Evolutionary conservation across 1,140 invertebrate species (phyloP).

Genomic region (Venustaconcha ellipsiformis): DNA sequence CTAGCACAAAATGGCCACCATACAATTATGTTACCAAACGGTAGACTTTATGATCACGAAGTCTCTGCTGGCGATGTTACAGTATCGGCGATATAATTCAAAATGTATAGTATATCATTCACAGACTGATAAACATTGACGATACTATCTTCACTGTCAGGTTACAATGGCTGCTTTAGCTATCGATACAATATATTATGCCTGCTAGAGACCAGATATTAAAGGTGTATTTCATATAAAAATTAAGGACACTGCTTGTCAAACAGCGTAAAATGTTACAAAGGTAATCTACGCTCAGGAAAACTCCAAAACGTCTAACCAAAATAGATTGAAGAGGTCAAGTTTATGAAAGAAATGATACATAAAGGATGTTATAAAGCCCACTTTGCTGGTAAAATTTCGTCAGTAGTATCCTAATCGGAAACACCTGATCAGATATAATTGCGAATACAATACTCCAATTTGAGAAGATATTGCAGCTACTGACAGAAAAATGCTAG

Average conservation of each 20-base stretch:
- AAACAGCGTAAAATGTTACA: neutral
- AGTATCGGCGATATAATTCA: neutral
- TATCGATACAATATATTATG: neutral
- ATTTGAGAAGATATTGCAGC: neutral
- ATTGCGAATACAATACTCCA: neutral
- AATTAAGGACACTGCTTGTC: neutral
- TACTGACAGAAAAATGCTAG: neutral
- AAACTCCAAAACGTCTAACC: neutral
- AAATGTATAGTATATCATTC: constrained; percentile 13
- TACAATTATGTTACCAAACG: constrained; percentile 7
- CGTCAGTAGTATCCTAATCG: neutral
- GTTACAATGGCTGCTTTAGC: neutral
- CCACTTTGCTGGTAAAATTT: too few species aligned
- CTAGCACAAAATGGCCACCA: neutral
- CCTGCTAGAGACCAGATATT: constrained; percentile 1
- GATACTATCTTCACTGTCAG: constrained; percentile 5
- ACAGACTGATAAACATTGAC: neutral
- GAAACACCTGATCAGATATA: neutral
- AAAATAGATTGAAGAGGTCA: too few species aligned
- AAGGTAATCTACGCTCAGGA: neutral
- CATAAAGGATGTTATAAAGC: too few species aligned
- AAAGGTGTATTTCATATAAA: neutral
- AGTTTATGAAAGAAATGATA: too few species aligned
- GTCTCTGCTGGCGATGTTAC: neutral
- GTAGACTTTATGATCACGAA: neutral